These are phyloP conservation scores for Caenorhabditis virilis DNA, from an alignment of 2,888 invertebrate species.

Conservation along the genomic window DNA sequence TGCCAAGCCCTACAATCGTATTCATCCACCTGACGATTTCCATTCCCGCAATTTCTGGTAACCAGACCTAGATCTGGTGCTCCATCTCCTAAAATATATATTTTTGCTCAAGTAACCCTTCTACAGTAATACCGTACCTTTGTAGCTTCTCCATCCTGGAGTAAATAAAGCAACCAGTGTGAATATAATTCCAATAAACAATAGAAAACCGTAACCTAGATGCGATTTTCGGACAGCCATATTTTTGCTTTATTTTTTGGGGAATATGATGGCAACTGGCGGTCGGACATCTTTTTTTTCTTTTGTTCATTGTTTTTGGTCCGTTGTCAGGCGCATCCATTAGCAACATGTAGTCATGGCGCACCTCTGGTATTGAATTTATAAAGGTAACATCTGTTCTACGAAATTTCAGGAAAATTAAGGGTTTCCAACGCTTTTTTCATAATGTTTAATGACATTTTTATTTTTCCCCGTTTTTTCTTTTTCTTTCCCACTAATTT, in stretches of 20 bases:
- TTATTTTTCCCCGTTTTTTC: too few relatives aligned
- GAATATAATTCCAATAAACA: constrained; percentile 48
- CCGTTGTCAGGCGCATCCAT: too few relatives aligned
- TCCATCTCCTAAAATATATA: constrained; percentile 31
- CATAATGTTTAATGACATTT: too few relatives aligned
- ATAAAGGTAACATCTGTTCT: too few relatives aligned
- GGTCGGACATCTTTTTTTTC: constrained; percentile 17
- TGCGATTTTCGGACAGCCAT: constrained; percentile 28
- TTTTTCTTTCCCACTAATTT: too few relatives aligned
- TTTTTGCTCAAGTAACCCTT: neutral
- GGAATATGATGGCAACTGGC: constrained; percentile 25
- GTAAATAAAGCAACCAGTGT: constrained; percentile 58
- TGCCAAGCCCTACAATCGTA: constrained; percentile 53
- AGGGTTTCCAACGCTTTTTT: too few relatives aligned
- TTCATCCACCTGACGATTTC: constrained; percentile 35
- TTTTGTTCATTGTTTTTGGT: too few relatives aligned
- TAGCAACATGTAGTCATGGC: too few relatives aligned
- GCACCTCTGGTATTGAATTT: too few relatives aligned
- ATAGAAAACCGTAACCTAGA: constrained; percentile 39
- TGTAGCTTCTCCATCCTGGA: constrained; percentile 60
- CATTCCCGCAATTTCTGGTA: constrained; percentile 52
- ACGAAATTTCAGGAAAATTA: too few relatives aligned
- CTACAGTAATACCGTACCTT: constrained; percentile 22
- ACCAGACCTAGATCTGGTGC: constrained; percentile 56
- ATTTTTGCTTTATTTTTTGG: too few relatives aligned